Conservation (phyloP, 2,797 vertebrate genomes). For the Urocyon cinereoargenteus region DNA sequence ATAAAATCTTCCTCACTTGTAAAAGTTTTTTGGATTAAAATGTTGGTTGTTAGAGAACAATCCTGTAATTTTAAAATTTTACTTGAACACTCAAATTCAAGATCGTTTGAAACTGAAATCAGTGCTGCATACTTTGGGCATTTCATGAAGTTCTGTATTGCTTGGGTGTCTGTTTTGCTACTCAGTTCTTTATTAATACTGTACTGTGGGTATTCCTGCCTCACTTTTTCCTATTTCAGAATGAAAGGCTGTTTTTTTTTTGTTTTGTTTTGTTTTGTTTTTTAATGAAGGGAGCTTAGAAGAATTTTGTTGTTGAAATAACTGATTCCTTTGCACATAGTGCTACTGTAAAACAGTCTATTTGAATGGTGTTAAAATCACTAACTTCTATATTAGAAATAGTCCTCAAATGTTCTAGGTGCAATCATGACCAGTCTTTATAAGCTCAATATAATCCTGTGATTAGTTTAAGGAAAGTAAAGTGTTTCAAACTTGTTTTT, state of each 20-base stretch:
- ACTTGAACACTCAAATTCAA: conserved; percentile 3
- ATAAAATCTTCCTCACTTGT: neutral
- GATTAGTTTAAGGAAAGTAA: conserved; percentile 7
- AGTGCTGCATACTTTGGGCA: neutral
- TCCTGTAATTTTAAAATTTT: neutral
- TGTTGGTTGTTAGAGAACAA: neutral
- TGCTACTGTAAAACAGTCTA: neutral
- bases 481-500: neutral
- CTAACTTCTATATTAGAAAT: neutral
- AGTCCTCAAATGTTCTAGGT: neutral
- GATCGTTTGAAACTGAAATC: neutral
- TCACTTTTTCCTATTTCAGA: neutral
- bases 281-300: neutral
- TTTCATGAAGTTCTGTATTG: neutral
- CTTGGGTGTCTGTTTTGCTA: neutral
- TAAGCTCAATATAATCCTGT: neutral
- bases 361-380: neutral
- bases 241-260: neutral
- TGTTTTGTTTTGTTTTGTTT: too few species aligned
- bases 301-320: neutral
- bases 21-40: neutral
- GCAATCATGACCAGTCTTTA: neutral
- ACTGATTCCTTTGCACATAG: neutral
- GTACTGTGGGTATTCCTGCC: neutral
- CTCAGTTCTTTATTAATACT: neutral